Evolutionary conservation across 2,797 vertebrate genomes (phyloP), one percentile per base, ranked within the genome.

Genomic region (Cuniculus paca): DNA sequence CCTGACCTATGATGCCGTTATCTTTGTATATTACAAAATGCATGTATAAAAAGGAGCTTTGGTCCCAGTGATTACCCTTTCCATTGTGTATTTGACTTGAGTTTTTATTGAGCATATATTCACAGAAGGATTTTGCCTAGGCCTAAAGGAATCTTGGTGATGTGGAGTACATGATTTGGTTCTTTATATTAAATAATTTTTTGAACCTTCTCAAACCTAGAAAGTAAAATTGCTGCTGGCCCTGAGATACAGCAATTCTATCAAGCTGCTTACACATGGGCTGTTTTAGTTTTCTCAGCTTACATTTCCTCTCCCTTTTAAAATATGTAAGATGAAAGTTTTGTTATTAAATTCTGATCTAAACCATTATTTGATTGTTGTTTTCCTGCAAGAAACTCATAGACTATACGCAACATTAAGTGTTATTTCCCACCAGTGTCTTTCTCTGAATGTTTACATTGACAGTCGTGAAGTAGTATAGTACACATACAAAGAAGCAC

Each of bases 181-280:
- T 96, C 88, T 97, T 95, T 94, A 95, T 91, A 97, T 98, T 97
- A 96, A 97, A 16, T 60, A 74, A 31, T 98, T 98, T 94, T 84
- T 93, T 90, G 22, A 88, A 97, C 96, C 94, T 92, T 94, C 11
- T 74, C 58, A 75, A 87, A 63, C 80, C 94, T 97, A 85, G 95
- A 97, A 98, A 96, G 61, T 91, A 70, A 96, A 97, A 39, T 75
- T 70, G 61, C 82, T 97, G 65, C 88, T 86, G 52, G 96, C 94
- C 94, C 95, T 95, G 95, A 94, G 61, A 94, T 93, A 94, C 26
- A 77, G 52, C 85, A 95, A 97, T 97, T 93, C 74, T 9, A 70
- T 84, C 80, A 96, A 91, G 52, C 31, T 95, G 77, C 24, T 82
- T 96, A 68, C n/a, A 68, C 34, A 68, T 42, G 12, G 28, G 45